Evolutionary conservation across 2,113 vertebrate species (phyloP), one percentile per base, ranked within the genome.

Genomic region (Phaethornis superciliosus): DNA sequence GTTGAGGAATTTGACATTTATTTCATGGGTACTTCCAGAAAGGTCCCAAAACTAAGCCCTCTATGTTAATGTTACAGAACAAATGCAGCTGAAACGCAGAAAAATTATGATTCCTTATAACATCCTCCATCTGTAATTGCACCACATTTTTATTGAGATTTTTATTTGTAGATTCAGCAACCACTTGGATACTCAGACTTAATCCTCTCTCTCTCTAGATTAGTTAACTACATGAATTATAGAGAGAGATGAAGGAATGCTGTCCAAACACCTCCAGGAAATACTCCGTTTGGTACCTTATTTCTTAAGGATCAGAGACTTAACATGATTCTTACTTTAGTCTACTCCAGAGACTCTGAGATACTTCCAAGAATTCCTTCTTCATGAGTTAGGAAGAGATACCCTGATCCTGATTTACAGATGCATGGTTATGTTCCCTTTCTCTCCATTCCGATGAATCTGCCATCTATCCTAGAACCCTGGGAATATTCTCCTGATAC

Each of bases 31-130:
- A 47, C 7, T 81, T 15, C 24, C 42, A 54, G 4, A 12, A 63
- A 51, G 47, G 37, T 3, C 0, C 0, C 65, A 90, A 88, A 54
- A 4, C 1, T 9, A 71, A 80, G 16, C n/a, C 32, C 8, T 46
- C 2, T 15, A 10, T 16, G 22, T 49, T 18, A 26, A 60, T 30
- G 24, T 51, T 27, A 8, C 24, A 32, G 32, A 42, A 37, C 7
- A 37, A 32, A 52, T 30, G 40, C 0, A 62, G 32, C 30, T 67
- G 42, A 90, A 49, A 37, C 30, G 18, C 22, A 85, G 49, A 3
- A 40, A 5, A 59, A 42, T 40, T 72, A 10, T 3, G 6, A 65
- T 35, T 83, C 17, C 42, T 77, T 81, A 46, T 9, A 64, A 85
- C 40, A 40, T 40, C 40, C 40, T 40, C 40, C 40, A 40, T 40